Conservation (phyloP, 2,797 vertebrate genomes). For the Tenualosa thibaudeaui region DNA sequence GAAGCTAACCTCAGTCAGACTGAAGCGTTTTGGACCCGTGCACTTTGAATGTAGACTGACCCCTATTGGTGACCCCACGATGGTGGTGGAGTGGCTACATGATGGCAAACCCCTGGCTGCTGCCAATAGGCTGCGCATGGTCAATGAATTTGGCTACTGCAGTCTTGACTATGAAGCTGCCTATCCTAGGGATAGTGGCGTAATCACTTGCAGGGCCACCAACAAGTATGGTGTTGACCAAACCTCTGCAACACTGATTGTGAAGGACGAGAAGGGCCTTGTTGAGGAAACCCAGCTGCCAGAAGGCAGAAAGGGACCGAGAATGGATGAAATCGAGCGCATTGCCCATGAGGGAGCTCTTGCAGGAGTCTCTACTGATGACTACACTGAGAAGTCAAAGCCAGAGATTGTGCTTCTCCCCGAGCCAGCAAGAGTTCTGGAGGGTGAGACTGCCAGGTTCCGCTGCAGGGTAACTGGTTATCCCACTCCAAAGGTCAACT, state of each 20-base stretch:
- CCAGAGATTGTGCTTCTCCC: constrained; percentile 95
- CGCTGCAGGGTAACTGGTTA: constrained; percentile 96
- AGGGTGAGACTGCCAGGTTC: constrained; percentile 93
- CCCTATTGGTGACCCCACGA: constrained; percentile 94
- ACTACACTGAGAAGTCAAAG: constrained; percentile 88
- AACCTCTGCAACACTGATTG: constrained; percentile 91
- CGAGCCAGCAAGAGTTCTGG: constrained; percentile 86
- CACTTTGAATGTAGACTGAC: constrained; percentile 97
- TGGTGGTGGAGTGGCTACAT: constrained; percentile 96
- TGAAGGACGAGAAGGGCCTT: constrained; percentile 97
- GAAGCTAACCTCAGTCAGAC: constrained; percentile 92
- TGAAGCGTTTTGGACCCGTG: constrained; percentile 90
- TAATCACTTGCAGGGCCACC: constrained; percentile 92
- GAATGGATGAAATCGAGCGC: constrained; percentile 92
- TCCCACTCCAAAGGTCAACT: constrained; percentile 94
- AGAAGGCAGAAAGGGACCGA: constrained; percentile 87
- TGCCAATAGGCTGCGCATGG: constrained; percentile 96
- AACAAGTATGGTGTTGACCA: constrained; percentile 97
- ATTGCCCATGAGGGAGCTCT: constrained; percentile 88
- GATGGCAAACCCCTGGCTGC: constrained; percentile 93
- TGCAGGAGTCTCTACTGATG: constrained; percentile 78
- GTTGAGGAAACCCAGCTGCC: constrained; percentile 94
- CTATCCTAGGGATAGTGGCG: constrained; percentile 93
- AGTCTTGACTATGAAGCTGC: constrained; percentile 94
- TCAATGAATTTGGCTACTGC: constrained; percentile 97